phyloP scores from a whole-genome alignment of 2,113 vertebrate species.

The Scomber scombrus region DNA sequence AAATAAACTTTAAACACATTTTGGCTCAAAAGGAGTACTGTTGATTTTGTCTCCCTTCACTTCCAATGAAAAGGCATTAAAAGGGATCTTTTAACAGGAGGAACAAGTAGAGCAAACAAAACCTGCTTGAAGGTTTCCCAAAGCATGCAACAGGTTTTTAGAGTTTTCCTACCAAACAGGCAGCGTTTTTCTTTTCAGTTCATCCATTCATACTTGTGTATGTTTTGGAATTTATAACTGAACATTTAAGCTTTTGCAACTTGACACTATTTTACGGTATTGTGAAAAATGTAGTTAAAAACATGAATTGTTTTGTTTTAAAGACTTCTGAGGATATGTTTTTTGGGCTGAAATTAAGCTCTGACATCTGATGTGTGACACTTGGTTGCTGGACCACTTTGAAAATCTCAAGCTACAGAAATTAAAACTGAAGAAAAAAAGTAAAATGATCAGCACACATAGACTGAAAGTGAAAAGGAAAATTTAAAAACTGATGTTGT shows the following conservation, averaged over 20 bases:
- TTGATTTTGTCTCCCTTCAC: too few relatives aligned
- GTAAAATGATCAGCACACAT: not conserved
- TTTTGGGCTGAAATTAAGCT: constrained; percentile 8
- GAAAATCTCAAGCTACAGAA: not conserved
- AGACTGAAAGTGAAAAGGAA: too few relatives aligned
- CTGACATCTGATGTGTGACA: constrained; percentile 20
- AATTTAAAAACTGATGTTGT: not conserved
- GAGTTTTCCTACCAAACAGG: not conserved
- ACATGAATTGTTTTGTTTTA: not conserved
- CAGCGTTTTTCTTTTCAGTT: not conserved
- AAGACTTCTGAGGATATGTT: not conserved
- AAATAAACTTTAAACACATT: too few relatives aligned
- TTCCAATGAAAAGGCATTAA: too few relatives aligned
- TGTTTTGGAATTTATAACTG: not conserved
- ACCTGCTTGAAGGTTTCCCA: not conserved
- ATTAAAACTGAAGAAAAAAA: not conserved
- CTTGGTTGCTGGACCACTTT: not conserved
- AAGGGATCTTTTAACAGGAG: too few relatives aligned
- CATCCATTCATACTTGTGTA: not conserved
- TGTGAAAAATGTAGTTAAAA: not conserved
- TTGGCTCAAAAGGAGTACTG: too few relatives aligned
- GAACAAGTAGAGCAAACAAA: too few relatives aligned
- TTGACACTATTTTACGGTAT: not conserved
- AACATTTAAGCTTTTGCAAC: not conserved
- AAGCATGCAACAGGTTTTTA: not conserved